Evolutionary conservation across 2,113 vertebrate species (phyloP).

Genomic region (Lanius ludovicianus): DNA sequence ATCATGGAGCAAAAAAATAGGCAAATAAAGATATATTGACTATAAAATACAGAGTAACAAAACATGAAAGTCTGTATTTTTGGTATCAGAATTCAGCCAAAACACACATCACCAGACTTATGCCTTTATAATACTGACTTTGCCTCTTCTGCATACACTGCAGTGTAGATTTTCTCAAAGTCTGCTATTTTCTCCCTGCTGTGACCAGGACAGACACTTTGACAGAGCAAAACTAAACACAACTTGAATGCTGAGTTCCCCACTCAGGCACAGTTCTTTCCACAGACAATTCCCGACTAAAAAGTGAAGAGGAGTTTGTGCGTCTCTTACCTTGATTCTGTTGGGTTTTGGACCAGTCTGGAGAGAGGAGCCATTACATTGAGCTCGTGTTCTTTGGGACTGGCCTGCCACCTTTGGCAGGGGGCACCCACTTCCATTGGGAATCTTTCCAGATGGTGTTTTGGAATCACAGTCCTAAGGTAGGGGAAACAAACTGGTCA

Average conservation of each 20-base stretch:
- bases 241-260: neutral
- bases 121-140: neutral
- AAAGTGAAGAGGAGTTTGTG: neutral
- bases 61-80: neutral
- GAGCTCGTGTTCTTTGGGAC: conserved; percentile 19
- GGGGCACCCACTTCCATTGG: conserved; percentile 44
- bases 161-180: neutral
- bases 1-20: neutral
- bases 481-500: neutral
- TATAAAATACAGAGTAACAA: neutral
- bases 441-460: conserved; percentile 14
- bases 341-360: neutral
- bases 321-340: conserved; percentile 63
- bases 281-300: neutral
- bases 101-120: neutral
- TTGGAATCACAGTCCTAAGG: conserved; percentile 46
- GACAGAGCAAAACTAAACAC: neutral
- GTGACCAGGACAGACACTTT: neutral
- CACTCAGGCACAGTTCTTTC: neutral
- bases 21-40: neutral
- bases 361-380: conserved; percentile 57
- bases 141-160: neutral
- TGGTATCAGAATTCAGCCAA: neutral
- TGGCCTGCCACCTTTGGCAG: neutral
- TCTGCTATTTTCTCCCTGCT: neutral